Percentiles rank a stretch among this genome's conserved stretches.
phyloP scores from a whole-genome alignment of 1,140 invertebrate species.

The Halesus radiatus region DNA sequence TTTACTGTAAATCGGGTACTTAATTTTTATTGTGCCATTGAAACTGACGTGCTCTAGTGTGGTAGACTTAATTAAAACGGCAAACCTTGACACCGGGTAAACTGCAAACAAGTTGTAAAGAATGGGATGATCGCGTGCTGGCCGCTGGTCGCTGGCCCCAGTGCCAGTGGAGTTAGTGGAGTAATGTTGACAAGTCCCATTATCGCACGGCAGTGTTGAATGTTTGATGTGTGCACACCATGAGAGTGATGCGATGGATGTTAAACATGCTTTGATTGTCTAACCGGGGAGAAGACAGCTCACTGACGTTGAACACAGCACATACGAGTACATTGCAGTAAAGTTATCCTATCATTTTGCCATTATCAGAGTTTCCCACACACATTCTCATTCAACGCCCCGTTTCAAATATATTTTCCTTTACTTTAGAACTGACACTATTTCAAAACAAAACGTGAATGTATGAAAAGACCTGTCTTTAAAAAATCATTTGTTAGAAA shows the following conservation, averaged over 20 bases:
- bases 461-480: too few species aligned
- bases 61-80: not conserved
- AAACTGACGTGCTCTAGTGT: too few species aligned
- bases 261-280: slow-evolving; percentile 47
- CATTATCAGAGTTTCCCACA: too few species aligned
- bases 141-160: not conserved
- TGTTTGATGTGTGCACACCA: slow-evolving; percentile 46
- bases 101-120: too few species aligned
- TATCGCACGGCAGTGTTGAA: slow-evolving; percentile 47
- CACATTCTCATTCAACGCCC: too few species aligned
- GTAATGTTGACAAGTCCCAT: slow-evolving; percentile 46
- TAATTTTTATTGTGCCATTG: too few species aligned
- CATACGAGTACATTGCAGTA: too few species aligned
- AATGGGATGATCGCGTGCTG: slow-evolving; percentile 15
- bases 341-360: slow-evolving; percentile 41
- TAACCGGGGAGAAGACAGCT: slow-evolving; percentile 13
- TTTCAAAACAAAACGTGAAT: too few species aligned
- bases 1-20: too few species aligned
- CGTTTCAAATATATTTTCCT: too few species aligned
- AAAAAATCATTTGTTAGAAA: too few species aligned
- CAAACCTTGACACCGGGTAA: not conserved
- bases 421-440: too few species aligned
- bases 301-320: not conserved
- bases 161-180: not conserved
- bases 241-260: slow-evolving; percentile 45